Base-by-base conservation (phyloP, 2,113 vertebrate genomes). In the Vicugna pacos region DNA sequence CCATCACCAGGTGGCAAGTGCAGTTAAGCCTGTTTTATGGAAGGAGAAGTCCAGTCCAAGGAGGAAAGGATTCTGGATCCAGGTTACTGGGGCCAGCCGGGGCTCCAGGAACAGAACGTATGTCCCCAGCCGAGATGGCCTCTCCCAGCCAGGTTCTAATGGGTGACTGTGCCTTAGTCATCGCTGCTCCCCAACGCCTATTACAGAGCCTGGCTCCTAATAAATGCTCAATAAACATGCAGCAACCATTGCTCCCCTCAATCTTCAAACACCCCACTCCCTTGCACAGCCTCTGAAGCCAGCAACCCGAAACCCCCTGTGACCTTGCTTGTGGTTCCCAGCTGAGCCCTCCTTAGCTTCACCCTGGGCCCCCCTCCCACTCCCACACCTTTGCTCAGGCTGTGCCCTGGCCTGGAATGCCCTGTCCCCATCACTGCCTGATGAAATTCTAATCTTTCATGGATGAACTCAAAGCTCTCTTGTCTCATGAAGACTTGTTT, bases 21-120 rank as follows among this genome's bases (percentile, higher is more conserved):
- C 73, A 67, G 56, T 72, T 38, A 93, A 70, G 52, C 67, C 24
- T 0, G 4, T 76, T 97, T 97, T 95, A 97, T 90, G 84, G 92
- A 32, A 46, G 20, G 46, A 16, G 64, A 58, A 48, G 69, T n/a
- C 30, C 56, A 8, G 38, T 12, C 50, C 0, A 1, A 73, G 42
- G 42, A 80, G 73, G 48, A 50, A 35, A 6, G 9, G 70, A 48
- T 1, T 1, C 22, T 16, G 28, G 50, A 10, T 54, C 30, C 35
- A 5, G 35, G 79, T 70, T 5, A 46, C 58, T 8, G 28, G 22
- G 46, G 70, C 42, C 65, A 26, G 46, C 14, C 3, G 3, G 20
- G 26, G 50, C 1, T 0, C 67, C 60, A 50, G 89, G 62, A 54
- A 58, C 35, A 85, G 86, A 60, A 22, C 0, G 2, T 32, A 24